These are phyloP conservation scores for Lycophotia porphyrea DNA, from an alignment of 2,888 invertebrate species.

Conservation along the genomic window DNA sequence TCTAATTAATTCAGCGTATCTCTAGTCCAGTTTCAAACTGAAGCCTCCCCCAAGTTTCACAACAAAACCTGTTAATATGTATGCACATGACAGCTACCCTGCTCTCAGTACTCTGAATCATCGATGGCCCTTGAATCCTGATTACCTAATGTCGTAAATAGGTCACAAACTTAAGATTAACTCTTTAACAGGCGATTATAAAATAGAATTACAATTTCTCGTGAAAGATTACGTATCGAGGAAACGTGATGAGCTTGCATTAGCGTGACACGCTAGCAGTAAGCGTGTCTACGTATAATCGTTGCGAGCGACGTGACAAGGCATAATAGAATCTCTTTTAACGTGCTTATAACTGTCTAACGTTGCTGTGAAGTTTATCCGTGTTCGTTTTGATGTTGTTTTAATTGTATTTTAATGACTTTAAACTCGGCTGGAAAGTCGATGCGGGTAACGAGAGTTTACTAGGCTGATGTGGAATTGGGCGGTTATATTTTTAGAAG, in stretches of 20 bases:
- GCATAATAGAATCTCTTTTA: conserved; percentile 57
- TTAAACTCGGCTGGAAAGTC: conserved; percentile 1
- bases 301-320: conserved; percentile 47
- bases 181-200: conserved; percentile 38
- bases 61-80: neutral
- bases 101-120: conserved; percentile 5
- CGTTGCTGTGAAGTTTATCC: conserved; percentile 14
- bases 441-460: neutral
- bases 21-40: too few species aligned
- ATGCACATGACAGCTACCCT: neutral
- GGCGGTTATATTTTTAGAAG: neutral
- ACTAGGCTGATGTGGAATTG: neutral
- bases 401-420: conserved; percentile 26
- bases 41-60: neutral
- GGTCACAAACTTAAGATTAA: conserved; percentile 39
- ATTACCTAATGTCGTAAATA: conserved; percentile 31
- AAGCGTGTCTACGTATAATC: conserved; percentile 54
- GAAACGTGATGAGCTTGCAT: conserved; percentile 57
- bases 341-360: conserved; percentile 42
- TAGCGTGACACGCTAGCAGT: conserved; percentile 47
- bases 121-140: conserved; percentile 11
- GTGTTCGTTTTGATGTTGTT: conserved; percentile 41
- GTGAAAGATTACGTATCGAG: conserved; percentile 44
- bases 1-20: neutral
- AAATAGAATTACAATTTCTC: conserved; percentile 48